Base-by-base conservation (phyloP, 2,797 vertebrate species). In the Telmatherina bonti region DNA sequence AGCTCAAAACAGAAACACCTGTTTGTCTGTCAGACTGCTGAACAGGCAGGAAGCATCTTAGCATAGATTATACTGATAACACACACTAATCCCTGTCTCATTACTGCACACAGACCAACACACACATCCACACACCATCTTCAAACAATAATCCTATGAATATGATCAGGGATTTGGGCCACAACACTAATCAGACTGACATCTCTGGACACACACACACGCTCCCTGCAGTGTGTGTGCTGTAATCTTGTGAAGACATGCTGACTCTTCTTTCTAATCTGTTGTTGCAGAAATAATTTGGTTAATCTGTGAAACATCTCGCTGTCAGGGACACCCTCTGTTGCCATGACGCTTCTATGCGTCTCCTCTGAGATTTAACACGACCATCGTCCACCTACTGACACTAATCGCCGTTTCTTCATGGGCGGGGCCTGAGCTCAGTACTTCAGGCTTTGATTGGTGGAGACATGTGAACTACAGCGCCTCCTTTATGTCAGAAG, bases 91-190 rank as follows among this genome's bases (percentile, higher is more conserved):
- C 86, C 70, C 24, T 45, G 57, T 76, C 79, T 85, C 76, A 82
- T 80, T 80, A 81, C 57, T 76, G 9, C 36, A 65, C 59, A 53
- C 62, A 61, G 33, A 47, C 33, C 56, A 53, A 68, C 64, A 74
- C 64, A 74, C 59, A 61, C 58, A 58, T 61, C 38, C 62, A 71
- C 60, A 51, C 55, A 70, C 20, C 20, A 58, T 75, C 77, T 80
- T 82, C 80, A 80, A 81, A 82, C 74, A 89, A 89, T 89, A 88
- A 90, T 89, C 86, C 82, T 82, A 68, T 89, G 86, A 88, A 90
- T 88, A 83, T 88, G 88, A 91, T 87, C 81, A 56, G 79, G 82
- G 88, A 88, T 91, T 86, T 80, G 81, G 72, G 70, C 79, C 85
- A 79, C 62, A 69, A 71, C 72, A 81, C 64, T 80, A 84, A 90